Conservation (phyloP, 2,113 vertebrate genomes). For the Eonycteris spelaea region DNA sequence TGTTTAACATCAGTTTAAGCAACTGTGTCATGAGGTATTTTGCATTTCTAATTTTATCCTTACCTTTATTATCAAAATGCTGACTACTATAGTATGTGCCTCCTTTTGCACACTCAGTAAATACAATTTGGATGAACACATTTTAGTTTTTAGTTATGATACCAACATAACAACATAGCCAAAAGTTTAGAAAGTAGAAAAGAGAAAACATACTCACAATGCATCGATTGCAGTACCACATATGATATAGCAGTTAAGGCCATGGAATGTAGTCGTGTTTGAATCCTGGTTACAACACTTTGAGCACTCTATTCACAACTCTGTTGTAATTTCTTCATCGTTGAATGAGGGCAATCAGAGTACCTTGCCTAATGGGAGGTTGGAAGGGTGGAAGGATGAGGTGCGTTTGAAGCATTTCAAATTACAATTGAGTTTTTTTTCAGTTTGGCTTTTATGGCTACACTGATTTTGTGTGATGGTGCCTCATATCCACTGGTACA, state of each 20-base stretch:
- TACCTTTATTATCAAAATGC: slow-evolving; percentile 2
- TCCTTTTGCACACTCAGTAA: neutral
- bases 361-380: neutral
- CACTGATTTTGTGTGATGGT: neutral
- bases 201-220: neutral
- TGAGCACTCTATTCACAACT: neutral
- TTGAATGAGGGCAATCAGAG: neutral
- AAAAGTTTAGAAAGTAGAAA: neutral
- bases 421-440: neutral
- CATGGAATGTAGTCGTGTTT: accelerated
- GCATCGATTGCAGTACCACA: neutral
- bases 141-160: neutral
- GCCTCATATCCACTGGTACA: accelerated
- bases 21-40: neutral
- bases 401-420: neutral
- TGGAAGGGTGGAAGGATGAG: no score
- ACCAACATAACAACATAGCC: neutral
- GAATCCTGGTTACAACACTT: neutral
- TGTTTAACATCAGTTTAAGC: neutral
- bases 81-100: neutral
- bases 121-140: neutral
- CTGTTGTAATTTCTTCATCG: neutral
- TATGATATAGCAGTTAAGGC: accelerated
- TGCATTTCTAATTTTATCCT: neutral
- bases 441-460: neutral